Evolutionary conservation across 2,113 vertebrate genomes (phyloP).

Genomic region (Otocyon megalotis): DNA sequence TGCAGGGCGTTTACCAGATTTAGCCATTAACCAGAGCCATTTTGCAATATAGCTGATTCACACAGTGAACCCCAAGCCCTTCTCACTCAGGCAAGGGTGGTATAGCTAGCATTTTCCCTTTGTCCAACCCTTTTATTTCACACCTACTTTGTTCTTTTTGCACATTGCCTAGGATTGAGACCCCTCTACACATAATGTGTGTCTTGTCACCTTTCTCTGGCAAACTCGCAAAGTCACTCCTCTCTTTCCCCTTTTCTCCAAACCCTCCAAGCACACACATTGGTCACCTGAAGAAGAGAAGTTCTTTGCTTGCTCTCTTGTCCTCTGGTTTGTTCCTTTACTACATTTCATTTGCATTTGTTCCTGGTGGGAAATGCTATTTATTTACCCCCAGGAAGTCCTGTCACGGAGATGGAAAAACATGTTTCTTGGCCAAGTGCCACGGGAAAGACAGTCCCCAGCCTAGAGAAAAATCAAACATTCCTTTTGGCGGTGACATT

Average conservation of each 20-base stretch:
- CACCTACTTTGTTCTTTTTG: not conserved
- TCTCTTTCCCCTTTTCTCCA: not conserved
- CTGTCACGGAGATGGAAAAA: not conserved
- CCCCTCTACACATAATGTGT: rapidly evolving
- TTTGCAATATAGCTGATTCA: not conserved
- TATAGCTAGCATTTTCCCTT: not conserved
- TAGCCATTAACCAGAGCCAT: not conserved
- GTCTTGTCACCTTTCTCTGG: not conserved
- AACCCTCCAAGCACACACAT: rapidly evolving
- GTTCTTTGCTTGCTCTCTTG: not conserved
- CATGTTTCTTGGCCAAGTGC: not conserved
- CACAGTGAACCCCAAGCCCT: not conserved
- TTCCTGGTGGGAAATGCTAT: constrained; percentile 32
- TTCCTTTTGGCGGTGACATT: not conserved
- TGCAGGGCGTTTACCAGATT: not conserved
- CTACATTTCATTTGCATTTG: constrained; percentile 25
- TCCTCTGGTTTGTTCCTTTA: not conserved
- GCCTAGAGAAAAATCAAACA: not conserved
- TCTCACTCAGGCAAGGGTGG: not conserved
- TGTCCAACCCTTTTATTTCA: not conserved
- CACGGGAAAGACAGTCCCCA: not conserved
- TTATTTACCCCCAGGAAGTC: constrained; percentile 54
- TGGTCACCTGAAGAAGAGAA: not conserved
- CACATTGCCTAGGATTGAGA: not conserved
- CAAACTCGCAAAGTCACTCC: not conserved